These are phyloP conservation scores for Diglossa cyanea DNA, from an alignment of 2,797 vertebrate genomes.

Conservation along the genomic window DNA sequence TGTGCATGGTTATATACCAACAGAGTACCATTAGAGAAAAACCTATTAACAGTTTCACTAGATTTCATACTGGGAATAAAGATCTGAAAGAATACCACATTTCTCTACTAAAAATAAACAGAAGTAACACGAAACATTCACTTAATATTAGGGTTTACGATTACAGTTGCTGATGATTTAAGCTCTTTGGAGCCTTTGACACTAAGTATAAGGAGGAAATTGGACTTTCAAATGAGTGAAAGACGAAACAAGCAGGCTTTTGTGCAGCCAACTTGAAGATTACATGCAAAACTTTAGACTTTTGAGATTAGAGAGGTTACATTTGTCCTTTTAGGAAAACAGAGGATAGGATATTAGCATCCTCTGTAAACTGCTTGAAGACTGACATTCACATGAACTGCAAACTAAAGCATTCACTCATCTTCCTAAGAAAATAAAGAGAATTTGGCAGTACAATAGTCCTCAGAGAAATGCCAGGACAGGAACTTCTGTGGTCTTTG, in stretches of 20 bases:
- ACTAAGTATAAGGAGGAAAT: neutral
- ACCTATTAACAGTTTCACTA: neutral
- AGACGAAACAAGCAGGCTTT: neutral
- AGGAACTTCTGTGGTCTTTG: constrained; percentile 35
- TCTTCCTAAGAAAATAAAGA: constrained; percentile 18
- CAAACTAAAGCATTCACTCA: neutral
- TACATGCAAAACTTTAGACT: neutral
- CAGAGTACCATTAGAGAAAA: neutral
- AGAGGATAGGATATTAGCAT: constrained; percentile 27
- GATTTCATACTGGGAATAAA: neutral
- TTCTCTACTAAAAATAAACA: neutral
- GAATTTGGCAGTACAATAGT: neutral
- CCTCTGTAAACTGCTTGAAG: neutral
- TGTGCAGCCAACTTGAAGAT: constrained; percentile 6
- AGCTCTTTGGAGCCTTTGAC: neutral
- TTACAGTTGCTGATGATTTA: neutral
- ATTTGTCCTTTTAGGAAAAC: neutral
- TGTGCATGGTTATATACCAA: neutral
- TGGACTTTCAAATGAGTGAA: constrained; percentile 14
- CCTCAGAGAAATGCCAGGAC: constrained; percentile 18
- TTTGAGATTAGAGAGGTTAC: neutral
- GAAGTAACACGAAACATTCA: neutral
- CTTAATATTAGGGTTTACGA: neutral
- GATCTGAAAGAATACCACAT: neutral
- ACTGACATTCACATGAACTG: neutral